Evolutionary conservation across 2,888 invertebrate species (phyloP).

Genomic region (Colostygia pectinataria): DNA sequence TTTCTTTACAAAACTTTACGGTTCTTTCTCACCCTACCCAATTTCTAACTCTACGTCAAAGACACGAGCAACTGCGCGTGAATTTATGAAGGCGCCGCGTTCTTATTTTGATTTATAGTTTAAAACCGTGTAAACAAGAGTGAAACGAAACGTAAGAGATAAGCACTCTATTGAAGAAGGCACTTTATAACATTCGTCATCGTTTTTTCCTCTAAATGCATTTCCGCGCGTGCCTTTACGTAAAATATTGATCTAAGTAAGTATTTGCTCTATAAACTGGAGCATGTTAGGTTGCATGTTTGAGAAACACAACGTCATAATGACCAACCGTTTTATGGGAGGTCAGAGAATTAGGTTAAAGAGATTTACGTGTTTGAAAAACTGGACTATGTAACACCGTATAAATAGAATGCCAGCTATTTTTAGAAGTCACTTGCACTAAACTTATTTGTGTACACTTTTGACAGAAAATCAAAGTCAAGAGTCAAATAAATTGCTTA

Average conservation of each 20-base stretch:
- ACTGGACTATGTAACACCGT: background rate
- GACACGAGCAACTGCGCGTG: slow-evolving; percentile 17
- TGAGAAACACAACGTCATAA: slow-evolving; percentile 11
- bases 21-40: slow-evolving; percentile 8
- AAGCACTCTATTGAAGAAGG: slow-evolving; percentile 28
- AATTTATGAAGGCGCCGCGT: slow-evolving; percentile 20
- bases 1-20: slow-evolving; percentile 1
- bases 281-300: slow-evolving; percentile 11
- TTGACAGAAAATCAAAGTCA: no score
- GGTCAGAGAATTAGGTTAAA: slow-evolving; percentile 17
- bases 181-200: slow-evolving; percentile 30
- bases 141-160: slow-evolving; percentile 34
- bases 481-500: no score
- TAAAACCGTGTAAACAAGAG: slow-evolving; percentile 23
- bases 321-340: slow-evolving; percentile 10
- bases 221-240: slow-evolving; percentile 5
- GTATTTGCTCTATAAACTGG: slow-evolving; percentile 6
- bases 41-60: slow-evolving; percentile 18
- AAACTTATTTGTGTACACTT: no score
- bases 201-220: slow-evolving; percentile 25
- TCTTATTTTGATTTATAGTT: slow-evolving; percentile 30
- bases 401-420: no score
- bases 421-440: no score
- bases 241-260: slow-evolving; percentile 4
- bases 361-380: background rate